Conservation (phyloP, 2,113 vertebrate species). For the Callocephalon fimbriatum region DNA sequence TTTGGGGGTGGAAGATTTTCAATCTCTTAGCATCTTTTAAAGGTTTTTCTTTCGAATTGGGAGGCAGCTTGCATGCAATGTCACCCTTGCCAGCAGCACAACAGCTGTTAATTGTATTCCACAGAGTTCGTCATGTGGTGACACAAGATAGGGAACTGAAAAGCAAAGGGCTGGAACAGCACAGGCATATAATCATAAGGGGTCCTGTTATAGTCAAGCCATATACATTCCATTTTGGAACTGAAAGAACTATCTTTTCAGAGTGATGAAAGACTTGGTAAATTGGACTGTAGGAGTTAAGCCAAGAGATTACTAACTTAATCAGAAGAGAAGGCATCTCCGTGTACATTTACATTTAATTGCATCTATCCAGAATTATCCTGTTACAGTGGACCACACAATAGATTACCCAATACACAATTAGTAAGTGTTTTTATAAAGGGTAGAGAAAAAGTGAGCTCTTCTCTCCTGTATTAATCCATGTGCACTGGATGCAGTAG, state of each 20-base stretch:
- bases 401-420: background rate
- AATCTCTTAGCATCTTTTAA: background rate
- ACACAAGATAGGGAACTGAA: constrained; percentile 8
- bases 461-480: background rate
- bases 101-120: constrained; percentile 31
- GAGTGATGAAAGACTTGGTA: background rate
- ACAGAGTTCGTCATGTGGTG: background rate
- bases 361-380: background rate
- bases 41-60: background rate
- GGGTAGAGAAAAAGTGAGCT: background rate
- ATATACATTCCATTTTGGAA: background rate
- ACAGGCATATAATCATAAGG: background rate
- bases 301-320: background rate
- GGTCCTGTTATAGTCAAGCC: background rate
- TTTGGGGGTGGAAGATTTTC: background rate
- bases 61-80: background rate
- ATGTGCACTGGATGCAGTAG: background rate
- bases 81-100: constrained; percentile 10
- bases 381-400: background rate
- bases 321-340: background rate
- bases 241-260: constrained; percentile 8
- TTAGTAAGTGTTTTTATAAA: background rate
- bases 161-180: constrained; percentile 21
- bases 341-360: background rate
- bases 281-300: background rate